Percentiles rank a stretch among this genome's conserved stretches.
These are phyloP conservation scores for Petroica traversi DNA, from an alignment of 2,113 vertebrate species.

Conservation along the genomic window DNA sequence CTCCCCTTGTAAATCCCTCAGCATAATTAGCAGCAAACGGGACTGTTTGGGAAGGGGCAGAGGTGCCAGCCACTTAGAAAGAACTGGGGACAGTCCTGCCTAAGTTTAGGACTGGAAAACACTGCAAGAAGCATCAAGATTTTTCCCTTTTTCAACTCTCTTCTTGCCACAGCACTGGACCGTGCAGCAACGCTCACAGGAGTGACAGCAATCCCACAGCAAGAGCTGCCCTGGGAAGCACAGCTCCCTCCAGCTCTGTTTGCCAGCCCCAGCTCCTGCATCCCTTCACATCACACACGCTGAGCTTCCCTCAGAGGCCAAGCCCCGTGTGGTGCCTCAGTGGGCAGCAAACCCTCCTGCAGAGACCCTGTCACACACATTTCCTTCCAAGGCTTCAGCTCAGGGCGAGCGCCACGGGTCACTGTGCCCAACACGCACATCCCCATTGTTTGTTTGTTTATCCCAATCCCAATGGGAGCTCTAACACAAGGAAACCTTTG, in stretches of 20 bases:
- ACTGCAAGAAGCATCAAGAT: neutral
- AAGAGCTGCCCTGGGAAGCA: neutral
- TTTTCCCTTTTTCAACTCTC: neutral
- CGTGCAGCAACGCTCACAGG: rapidly evolving
- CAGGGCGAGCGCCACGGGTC: rapidly evolving
- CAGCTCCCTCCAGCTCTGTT: neutral
- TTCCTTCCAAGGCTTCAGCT: neutral
- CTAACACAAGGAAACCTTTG: neutral
- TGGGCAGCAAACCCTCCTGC: neutral
- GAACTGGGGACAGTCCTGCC: neutral
- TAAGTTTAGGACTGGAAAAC: neutral
- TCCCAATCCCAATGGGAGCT: neutral
- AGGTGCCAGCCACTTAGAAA: neutral
- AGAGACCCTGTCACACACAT: neutral
- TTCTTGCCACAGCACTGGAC: neutral
- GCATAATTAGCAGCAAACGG: neutral
- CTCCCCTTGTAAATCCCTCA: neutral
- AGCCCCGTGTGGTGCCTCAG: neutral
- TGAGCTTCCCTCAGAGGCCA: neutral
- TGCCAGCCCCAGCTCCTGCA: neutral
- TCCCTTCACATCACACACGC: rapidly evolving
- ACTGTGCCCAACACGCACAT: neutral
- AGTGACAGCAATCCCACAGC: rapidly evolving
- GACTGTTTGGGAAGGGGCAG: neutral
- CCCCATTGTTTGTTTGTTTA: neutral